Conservation (phyloP, 1,140 invertebrate genomes). For the Drosophila busckii region DNA sequence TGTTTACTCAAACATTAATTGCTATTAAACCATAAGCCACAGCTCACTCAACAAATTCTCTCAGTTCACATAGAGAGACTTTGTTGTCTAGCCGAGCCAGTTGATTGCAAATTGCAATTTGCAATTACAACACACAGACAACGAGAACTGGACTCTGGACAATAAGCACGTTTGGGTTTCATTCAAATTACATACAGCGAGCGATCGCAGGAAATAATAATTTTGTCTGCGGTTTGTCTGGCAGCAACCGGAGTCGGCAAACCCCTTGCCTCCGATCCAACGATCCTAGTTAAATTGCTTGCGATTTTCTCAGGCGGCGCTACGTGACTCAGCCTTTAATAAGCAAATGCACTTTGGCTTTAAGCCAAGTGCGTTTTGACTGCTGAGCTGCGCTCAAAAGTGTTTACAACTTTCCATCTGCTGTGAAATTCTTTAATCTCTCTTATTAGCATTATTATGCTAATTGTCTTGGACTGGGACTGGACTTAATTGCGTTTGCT, state of each 20-base stretch:
- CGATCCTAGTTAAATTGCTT: too few species aligned
- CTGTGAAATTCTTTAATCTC: too few species aligned
- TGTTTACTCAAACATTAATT: too few species aligned
- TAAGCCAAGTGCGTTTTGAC: slow-evolving; percentile 1
- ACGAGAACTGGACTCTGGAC: neutral
- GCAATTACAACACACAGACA: slow-evolving; percentile 22
- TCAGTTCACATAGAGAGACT: slow-evolving; percentile 7
- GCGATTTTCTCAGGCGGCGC: slow-evolving; percentile 10
- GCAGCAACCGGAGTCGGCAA: too few species aligned
- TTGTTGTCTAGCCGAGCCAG: neutral
- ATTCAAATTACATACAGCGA: slow-evolving; percentile 23
- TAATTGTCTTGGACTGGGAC: slow-evolving; percentile 47
- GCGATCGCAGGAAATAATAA: slow-evolving; percentile 57
- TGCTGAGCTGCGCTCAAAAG: too few species aligned
- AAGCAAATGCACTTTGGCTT: too few species aligned
- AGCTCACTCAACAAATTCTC: neutral
- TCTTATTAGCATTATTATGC: slow-evolving; percentile 57
- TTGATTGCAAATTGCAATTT: slow-evolving; percentile 16
- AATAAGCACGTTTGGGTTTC: slow-evolving; percentile 28
- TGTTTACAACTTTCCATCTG: slow-evolving; percentile 9
- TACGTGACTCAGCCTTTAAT: slow-evolving; percentile 28
- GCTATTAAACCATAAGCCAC: too few species aligned
- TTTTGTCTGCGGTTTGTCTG: slow-evolving; percentile 58
- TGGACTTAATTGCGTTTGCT: slow-evolving; percentile 41
- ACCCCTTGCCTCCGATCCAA: too few species aligned